Percentiles rank a stretch among this genome's conserved stretches.
Evolutionary conservation across 64 coral and sea anemone species (phyloP).

Genomic region (Stichodactyla helianthus): DNA sequence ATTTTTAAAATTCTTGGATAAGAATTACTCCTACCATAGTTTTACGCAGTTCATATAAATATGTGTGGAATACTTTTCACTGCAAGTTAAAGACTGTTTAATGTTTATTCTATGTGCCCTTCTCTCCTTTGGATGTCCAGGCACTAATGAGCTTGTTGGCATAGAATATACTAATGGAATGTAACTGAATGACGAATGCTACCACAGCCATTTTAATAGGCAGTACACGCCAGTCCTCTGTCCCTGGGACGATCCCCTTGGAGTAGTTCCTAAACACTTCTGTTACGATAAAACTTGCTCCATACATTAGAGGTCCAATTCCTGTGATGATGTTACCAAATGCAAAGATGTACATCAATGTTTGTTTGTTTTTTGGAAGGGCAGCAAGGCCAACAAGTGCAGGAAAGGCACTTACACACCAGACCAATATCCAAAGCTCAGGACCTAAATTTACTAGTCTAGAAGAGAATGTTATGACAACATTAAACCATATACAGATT

Average conservation of each 20-base stretch:
- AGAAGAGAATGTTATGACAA: not conserved
- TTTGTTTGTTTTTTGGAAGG: conserved; percentile 82
- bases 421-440: conserved; percentile 61
- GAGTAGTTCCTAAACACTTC: conserved; percentile 31
- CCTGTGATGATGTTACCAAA: conserved; percentile 72
- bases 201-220: conserved; percentile 76
- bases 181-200: conserved; percentile 82
- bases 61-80: not conserved
- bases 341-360: conserved; percentile 53
- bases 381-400: conserved; percentile 64
- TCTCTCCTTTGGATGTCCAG: conserved; percentile 81
- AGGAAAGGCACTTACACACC: conserved; percentile 63
- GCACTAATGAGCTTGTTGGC: conserved; percentile 72
- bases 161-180: conserved; percentile 70
- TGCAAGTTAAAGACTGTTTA: not conserved
- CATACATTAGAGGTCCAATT: conserved; percentile 72
- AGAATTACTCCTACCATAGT: too few relatives aligned
- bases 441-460: conserved; percentile 39
- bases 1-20: too few relatives aligned
- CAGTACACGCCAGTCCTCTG: conserved; percentile 32
- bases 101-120: conserved; percentile 26
- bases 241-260: conserved; percentile 25
- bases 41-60: too few relatives aligned
- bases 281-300: conserved; percentile 40
- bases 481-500: too few relatives aligned